Evolutionary conservation across 2,113 vertebrate genomes (phyloP).

Genomic region (Cottus gobio): DNA sequence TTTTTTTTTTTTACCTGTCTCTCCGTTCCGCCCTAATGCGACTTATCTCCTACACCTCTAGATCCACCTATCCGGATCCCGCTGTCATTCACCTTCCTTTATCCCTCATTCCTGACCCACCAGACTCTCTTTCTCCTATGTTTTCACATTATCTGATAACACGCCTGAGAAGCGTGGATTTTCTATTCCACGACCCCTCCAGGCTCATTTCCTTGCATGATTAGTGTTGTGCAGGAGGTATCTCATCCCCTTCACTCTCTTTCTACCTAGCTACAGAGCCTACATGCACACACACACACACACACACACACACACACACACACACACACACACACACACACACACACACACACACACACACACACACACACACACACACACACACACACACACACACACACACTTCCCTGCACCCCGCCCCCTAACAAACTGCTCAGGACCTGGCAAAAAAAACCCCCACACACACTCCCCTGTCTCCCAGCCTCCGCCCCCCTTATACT

Average conservation of each 20-base stretch:
- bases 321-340: slow-evolving; percentile 50
- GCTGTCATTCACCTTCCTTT: not conserved
- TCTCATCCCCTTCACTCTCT: slow-evolving; percentile 39
- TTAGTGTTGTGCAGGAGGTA: slow-evolving; percentile 25
- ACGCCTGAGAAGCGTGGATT: slow-evolving; percentile 19
- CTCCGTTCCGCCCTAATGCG: not conserved
- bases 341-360: slow-evolving; percentile 49
- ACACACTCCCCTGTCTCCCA: slow-evolving; percentile 68
- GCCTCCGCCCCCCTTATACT: slow-evolving; percentile 74
- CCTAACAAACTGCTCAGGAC: slow-evolving; percentile 71
- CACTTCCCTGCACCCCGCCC: slow-evolving; percentile 61
- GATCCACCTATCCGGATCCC: slow-evolving; percentile 7
- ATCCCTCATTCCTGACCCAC: no score
- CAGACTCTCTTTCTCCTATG: not conserved
- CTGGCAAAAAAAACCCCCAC: slow-evolving; percentile 53
- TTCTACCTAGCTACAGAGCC: slow-evolving; percentile 62
- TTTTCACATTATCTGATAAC: slow-evolving; percentile 34
- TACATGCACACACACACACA: slow-evolving; percentile 54
- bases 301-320: slow-evolving; percentile 57
- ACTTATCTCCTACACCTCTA: slow-evolving; percentile 16
- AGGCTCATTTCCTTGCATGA: slow-evolving; percentile 14
- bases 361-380: slow-evolving; percentile 57
- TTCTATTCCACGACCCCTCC: slow-evolving; percentile 1
- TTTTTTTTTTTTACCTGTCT: slow-evolving; percentile 8
- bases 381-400: slow-evolving; percentile 50